These are phyloP conservation scores for Arrhamphus sclerolepis DNA, from an alignment of 2,797 vertebrate genomes.

Conservation along the genomic window DNA sequence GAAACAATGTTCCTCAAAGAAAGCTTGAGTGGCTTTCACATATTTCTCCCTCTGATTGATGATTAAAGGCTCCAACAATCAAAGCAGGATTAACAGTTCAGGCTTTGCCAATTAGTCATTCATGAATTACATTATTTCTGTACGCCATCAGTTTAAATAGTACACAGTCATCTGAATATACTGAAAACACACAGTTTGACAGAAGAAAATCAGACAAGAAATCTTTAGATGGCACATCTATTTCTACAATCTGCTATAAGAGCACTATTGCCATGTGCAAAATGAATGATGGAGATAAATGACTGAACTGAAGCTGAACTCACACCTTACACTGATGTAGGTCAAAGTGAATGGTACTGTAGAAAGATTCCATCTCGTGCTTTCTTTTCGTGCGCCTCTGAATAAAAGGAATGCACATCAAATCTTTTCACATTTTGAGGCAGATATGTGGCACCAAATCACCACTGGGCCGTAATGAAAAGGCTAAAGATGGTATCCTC, in stretches of 20 bases:
- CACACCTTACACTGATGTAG: not conserved
- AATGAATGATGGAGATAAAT: slow-evolving; percentile 8
- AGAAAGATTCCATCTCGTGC: slow-evolving; percentile 8
- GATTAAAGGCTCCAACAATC: too few species aligned
- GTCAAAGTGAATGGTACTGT: slow-evolving; percentile 1
- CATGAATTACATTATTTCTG: too few species aligned
- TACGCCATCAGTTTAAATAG: too few species aligned
- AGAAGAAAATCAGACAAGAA: not conserved
- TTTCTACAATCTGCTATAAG: not conserved
- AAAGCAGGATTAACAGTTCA: too few species aligned
- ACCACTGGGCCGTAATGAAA: slow-evolving; percentile 22
- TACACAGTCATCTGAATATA: too few species aligned
- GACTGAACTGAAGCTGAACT: slow-evolving; percentile 16
- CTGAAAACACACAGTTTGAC: not conserved
- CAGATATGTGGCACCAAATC: slow-evolving; percentile 39
- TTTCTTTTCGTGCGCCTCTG: slow-evolving; percentile 5
- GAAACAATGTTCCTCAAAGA: too few species aligned
- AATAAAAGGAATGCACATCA: slow-evolving; percentile 1
- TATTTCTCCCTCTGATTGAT: too few species aligned
- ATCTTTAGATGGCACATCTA: not conserved
- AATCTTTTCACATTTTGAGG: slow-evolving; percentile 12
- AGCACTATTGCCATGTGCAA: not conserved
- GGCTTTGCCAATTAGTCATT: too few species aligned
- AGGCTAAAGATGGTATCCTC: slow-evolving; percentile 53
- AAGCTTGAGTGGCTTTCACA: too few species aligned